A percentile compares a stretch with the other conserved stretches of the same genome.
These are phyloP conservation scores for Andrena minutula DNA, from an alignment of 2,888 invertebrate species.

Conservation along the genomic window DNA sequence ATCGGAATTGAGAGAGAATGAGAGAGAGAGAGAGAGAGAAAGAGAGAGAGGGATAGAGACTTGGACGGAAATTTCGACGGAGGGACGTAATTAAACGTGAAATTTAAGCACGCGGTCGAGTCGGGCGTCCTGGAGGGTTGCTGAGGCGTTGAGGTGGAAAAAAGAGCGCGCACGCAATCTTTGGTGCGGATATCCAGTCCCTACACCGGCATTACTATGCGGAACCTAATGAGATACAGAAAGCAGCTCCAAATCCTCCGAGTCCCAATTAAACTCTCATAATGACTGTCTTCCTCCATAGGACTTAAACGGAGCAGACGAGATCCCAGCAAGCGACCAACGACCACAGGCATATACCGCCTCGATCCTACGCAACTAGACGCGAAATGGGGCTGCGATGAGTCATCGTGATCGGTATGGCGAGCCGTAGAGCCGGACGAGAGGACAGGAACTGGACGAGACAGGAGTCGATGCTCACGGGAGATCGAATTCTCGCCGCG, in stretches of 20 bases:
- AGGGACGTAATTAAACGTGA: conserved; percentile 47
- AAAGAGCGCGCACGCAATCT: too few relatives aligned
- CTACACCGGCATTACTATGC: too few relatives aligned
- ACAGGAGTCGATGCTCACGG: conserved; percentile 51
- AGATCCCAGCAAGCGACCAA: not conserved
- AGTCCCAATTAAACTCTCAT: not conserved
- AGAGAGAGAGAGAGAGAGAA: too few relatives aligned
- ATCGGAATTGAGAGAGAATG: conserved; percentile 11
- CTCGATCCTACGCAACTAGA: conserved; percentile 32
- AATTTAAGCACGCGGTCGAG: conserved; percentile 17
- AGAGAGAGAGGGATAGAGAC: too few relatives aligned
- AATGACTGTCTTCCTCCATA: not conserved
- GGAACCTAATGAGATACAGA: not conserved
- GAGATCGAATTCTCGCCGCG: conserved; percentile 70
- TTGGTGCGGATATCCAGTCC: too few relatives aligned
- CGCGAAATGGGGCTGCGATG: conserved; percentile 50
- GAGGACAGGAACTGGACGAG: conserved; percentile 20
- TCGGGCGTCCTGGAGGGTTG: not conserved
- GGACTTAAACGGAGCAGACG: not conserved
- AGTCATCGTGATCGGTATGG: conserved; percentile 32
- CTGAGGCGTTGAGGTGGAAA: not conserved
- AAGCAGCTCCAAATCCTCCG: not conserved
- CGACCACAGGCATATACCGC: not conserved
- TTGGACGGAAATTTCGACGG: conserved; percentile 5
- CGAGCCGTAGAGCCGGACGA: conserved; percentile 42